Conservation (phyloP, 2,113 vertebrate genomes). For the Tetraodon nigroviridis region DNA sequence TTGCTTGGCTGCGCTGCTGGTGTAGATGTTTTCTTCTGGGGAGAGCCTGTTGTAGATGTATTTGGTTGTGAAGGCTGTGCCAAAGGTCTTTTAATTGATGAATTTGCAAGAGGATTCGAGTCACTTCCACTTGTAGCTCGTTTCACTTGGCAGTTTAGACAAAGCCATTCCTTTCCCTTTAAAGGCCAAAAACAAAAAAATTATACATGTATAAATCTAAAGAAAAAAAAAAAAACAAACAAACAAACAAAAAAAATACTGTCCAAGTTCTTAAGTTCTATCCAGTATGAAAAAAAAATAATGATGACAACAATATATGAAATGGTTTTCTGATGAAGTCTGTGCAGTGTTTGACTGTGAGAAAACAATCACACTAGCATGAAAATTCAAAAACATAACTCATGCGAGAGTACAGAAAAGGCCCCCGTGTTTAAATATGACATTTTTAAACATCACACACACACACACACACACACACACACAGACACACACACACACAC, state of each 20-base stretch:
- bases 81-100: constrained; percentile 29
- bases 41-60: constrained; percentile 61
- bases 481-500: no score
- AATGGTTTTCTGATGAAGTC: no score
- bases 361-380: no score
- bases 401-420: background rate
- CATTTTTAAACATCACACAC: constrained; percentile 3
- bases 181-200: constrained; percentile 28
- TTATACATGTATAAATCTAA: background rate
- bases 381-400: no score
- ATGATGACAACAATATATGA: no score
- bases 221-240: background rate
- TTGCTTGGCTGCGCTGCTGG: constrained; percentile 44
- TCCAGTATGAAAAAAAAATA: no score
- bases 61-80: constrained; percentile 34
- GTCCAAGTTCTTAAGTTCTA: no score
- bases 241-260: background rate
- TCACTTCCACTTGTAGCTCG: constrained; percentile 81
- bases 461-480: background rate
- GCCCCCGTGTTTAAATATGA: background rate
- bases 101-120: constrained; percentile 7
- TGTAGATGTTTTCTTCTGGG: constrained; percentile 45
- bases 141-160: constrained; percentile 95
- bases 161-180: constrained; percentile 92
- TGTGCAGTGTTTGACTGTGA: no score